These are phyloP conservation scores for Carollia perspicillata DNA, from an alignment of 2,113 vertebrate genomes.

Conservation along the genomic window DNA sequence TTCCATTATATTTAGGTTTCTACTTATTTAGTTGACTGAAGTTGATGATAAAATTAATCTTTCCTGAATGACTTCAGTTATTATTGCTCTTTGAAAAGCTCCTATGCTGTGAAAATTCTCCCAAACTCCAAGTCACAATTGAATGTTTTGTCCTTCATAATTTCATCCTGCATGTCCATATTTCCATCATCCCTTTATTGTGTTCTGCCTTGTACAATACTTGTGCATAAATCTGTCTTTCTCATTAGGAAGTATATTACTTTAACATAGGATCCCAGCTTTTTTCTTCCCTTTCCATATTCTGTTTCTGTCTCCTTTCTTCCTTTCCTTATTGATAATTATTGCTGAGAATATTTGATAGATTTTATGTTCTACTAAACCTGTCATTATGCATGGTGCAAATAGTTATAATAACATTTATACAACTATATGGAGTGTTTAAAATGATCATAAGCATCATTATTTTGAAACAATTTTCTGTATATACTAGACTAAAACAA, in stretches of 20 bases:
- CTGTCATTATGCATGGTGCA: background rate
- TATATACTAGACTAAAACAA: background rate
- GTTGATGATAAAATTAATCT: background rate
- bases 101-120: rapidly evolving
- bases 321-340: background rate
- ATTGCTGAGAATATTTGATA: background rate
- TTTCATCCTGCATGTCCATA: background rate
- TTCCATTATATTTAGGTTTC: background rate
- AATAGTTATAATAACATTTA: background rate
- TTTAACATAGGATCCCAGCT: background rate
- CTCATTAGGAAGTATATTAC: background rate
- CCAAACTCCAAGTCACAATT: background rate
- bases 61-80: background rate
- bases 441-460: background rate
- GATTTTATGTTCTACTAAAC: background rate
- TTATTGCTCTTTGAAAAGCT: background rate
- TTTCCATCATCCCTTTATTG: rapidly evolving
- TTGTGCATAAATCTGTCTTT: background rate
- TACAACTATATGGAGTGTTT: background rate
- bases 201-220: background rate
- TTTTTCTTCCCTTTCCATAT: background rate
- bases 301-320: background rate
- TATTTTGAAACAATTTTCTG: background rate
- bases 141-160: background rate
- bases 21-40: background rate